A percentile compares a stretch with the other conserved stretches of the same genome.
Conservation (phyloP, 1,140 invertebrate species). For the Euwallacea similis region DNA sequence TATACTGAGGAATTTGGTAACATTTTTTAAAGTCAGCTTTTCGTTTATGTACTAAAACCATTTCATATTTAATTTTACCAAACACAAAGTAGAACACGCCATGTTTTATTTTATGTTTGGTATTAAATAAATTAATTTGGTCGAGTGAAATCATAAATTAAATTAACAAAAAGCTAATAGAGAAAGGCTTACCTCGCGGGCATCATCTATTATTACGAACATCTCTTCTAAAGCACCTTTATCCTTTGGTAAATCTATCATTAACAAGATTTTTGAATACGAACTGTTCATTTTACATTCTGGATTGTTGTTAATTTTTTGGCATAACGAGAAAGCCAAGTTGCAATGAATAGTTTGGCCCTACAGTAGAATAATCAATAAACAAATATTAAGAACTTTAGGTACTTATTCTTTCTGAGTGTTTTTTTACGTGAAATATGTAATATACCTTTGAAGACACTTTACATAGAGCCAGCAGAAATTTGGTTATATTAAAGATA, state of each 20-base stretch:
- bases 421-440: background rate
- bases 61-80: too few relatives aligned
- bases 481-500: slow-evolving; percentile 39
- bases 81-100: too few relatives aligned
- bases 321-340: slow-evolving; percentile 35
- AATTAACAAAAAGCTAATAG: background rate
- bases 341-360: slow-evolving; percentile 29
- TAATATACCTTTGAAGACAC: slow-evolving; percentile 33
- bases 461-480: slow-evolving; percentile 42
- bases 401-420: background rate
- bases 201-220: slow-evolving; percentile 27
- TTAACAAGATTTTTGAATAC: slow-evolving; percentile 35
- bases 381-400: slow-evolving; percentile 8
- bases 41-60: too few relatives aligned
- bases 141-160: too few relatives aligned
- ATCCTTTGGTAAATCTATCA: slow-evolving; percentile 29
- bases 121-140: too few relatives aligned
- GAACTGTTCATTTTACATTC: slow-evolving; percentile 20
- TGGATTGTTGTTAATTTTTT: slow-evolving; percentile 32
- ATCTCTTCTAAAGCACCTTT: slow-evolving; percentile 27
- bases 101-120: too few relatives aligned
- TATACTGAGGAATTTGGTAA: too few relatives aligned
- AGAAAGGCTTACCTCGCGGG: slow-evolving; percentile 38
- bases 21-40: too few relatives aligned
- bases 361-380: slow-evolving; percentile 26